A percentile compares a stretch with the other conserved stretches of the same genome.
These are phyloP conservation scores for Acronicta leporina DNA, from an alignment of 2,888 invertebrate genomes.

Conservation along the genomic window DNA sequence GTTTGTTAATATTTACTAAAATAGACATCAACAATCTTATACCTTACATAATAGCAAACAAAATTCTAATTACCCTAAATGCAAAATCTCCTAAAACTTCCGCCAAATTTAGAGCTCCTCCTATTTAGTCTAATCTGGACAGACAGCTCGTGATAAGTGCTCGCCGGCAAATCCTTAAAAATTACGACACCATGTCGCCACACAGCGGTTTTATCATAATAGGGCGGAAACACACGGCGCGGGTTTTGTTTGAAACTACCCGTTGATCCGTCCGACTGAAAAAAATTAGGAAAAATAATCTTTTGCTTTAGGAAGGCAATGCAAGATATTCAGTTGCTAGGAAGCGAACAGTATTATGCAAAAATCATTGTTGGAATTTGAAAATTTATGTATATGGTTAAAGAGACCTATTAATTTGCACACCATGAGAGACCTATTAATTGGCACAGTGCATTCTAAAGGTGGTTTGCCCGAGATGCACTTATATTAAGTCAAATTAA, in stretches of 20 bases:
- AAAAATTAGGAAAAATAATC: no score
- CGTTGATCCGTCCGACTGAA: background rate
- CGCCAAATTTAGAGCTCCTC: constrained; percentile 50
- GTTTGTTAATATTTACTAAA: background rate
- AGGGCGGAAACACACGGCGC: constrained; percentile 36
- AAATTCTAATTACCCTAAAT: constrained; percentile 21
- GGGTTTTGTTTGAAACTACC: background rate
- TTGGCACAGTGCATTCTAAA: no score
- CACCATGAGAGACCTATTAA: no score
- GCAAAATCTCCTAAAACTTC: constrained; percentile 18
- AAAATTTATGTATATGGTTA: no score
- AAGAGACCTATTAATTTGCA: no score
- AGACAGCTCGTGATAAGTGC: constrained; percentile 70
- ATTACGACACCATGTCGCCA: constrained; percentile 69
- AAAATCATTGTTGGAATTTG: no score
- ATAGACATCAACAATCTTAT: background rate
- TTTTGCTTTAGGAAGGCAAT: no score
- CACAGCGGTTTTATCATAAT: constrained; percentile 70
- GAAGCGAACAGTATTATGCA: no score
- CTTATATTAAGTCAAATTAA: no score
- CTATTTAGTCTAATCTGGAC: constrained; percentile 50
- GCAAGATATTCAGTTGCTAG: no score
- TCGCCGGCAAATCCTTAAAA: constrained; percentile 78
- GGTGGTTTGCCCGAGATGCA: no score
- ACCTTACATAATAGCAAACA: background rate